A percentile compares a stretch with the other conserved stretches of the same genome.
Evolutionary conservation across 2,888 invertebrate species (phyloP).

Genomic region (Taenaris catops): DNA sequence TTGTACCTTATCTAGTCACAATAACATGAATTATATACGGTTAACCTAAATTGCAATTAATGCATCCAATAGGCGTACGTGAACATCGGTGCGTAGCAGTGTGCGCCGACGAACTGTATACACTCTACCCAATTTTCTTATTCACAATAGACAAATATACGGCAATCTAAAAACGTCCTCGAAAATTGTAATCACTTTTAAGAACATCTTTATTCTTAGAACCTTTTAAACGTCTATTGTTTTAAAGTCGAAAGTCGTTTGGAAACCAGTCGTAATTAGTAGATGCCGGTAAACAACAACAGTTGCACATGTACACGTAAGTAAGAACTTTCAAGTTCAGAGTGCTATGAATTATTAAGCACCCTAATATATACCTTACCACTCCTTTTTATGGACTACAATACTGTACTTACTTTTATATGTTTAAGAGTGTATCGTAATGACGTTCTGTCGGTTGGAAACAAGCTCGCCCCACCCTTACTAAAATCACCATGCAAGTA

Average conservation of each 20-base stretch:
- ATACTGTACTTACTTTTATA: slow-evolving; percentile 4
- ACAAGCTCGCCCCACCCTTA: slow-evolving; percentile 39
- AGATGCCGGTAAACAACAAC: slow-evolving; percentile 26
- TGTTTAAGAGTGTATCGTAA: slow-evolving; percentile 3
- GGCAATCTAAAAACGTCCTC: slow-evolving; percentile 30
- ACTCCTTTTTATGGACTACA: slow-evolving; percentile 1
- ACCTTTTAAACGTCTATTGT: background rate
- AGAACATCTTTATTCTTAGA: slow-evolving; percentile 11
- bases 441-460: slow-evolving; percentile 31
- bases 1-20: slow-evolving; percentile 27
- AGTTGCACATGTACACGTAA: slow-evolving; percentile 23
- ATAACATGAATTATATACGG: slow-evolving; percentile 28
- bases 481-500: slow-evolving; percentile 23
- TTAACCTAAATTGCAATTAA: slow-evolving; percentile 50
- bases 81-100: slow-evolving; percentile 33
- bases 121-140: slow-evolving; percentile 11
- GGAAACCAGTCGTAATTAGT: slow-evolving; percentile 5
- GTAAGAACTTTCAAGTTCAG: slow-evolving; percentile 4
- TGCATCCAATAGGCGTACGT: slow-evolving; percentile 39
- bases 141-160: slow-evolving; percentile 25
- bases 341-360: slow-evolving; percentile 2
- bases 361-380: slow-evolving; percentile 6
- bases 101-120: background rate
- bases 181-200: slow-evolving; percentile 21
- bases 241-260: slow-evolving; percentile 8